phyloP scores from a whole-genome alignment of 2,888 invertebrate genomes.

The Spicauda simplicius region DNA sequence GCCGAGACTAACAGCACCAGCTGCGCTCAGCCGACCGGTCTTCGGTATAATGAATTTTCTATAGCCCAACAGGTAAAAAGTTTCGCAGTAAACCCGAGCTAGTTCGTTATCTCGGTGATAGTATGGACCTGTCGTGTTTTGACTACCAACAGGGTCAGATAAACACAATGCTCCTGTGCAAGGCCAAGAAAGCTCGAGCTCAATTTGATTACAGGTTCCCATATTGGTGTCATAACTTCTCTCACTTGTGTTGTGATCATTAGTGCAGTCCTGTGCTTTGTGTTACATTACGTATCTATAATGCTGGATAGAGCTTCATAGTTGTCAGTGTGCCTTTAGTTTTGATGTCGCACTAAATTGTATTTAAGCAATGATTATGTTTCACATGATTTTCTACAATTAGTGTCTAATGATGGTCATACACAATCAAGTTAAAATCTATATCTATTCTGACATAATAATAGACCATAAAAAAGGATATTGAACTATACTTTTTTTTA shows the following conservation, averaged over 20 bases:
- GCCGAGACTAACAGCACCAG: constrained; percentile 46
- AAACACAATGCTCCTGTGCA: constrained; percentile 88
- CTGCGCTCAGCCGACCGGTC: constrained; percentile 43
- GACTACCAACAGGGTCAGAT: constrained; percentile 93
- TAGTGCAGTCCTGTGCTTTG: constrained; percentile 77
- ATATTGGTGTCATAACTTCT: constrained; percentile 68
- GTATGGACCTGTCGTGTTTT: constrained; percentile 91
- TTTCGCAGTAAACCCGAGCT: constrained; percentile 93
- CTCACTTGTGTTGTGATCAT: constrained; percentile 81
- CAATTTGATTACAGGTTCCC: constrained; percentile 89
- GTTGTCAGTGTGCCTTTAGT: constrained; percentile 46
- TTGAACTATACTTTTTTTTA: too few species aligned
- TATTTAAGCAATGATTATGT: constrained; percentile 28
- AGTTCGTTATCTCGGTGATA: constrained; percentile 90
- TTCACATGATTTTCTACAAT: constrained; percentile 8
- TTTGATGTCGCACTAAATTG: constrained; percentile 24
- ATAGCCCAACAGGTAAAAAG: constrained; percentile 92
- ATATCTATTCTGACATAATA: too few species aligned
- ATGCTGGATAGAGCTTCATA: constrained; percentile 50
- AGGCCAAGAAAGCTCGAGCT: constrained; percentile 88
- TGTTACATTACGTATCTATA: constrained; percentile 60
- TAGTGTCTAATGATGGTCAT: not conserved
- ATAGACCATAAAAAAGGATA: too few species aligned
- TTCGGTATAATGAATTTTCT: constrained; percentile 74
- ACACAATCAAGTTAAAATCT: not conserved